phyloP scores from a whole-genome alignment of 2,888 invertebrate genomes.

The Drosophila subsilvestris region DNA sequence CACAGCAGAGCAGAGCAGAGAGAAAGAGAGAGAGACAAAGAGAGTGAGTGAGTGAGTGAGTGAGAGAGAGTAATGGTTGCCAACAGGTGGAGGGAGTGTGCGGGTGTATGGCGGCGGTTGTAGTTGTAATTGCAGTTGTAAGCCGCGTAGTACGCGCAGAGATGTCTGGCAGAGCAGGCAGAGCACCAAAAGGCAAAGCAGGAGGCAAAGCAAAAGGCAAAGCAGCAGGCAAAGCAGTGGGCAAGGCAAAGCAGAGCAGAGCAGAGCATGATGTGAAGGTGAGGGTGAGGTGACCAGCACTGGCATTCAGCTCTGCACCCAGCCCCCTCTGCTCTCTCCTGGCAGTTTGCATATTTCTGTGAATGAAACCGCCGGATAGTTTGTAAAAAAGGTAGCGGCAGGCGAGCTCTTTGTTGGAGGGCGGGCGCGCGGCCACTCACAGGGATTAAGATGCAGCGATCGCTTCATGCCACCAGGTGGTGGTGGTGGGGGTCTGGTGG shows the following conservation, averaged over 20 bases:
- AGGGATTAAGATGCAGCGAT: constrained; percentile 23
- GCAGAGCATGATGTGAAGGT: not conserved
- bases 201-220: not conserved
- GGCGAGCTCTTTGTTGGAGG: constrained; percentile 38
- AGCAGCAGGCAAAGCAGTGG: not conserved
- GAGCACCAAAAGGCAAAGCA: not conserved
- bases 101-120: constrained; percentile 30
- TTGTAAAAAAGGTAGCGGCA: constrained; percentile 9
- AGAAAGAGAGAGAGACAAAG: not conserved
- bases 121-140: constrained; percentile 69
- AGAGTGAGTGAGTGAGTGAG: not conserved
- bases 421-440: constrained; percentile 16
- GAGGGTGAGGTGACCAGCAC: not conserved
- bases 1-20: no score
- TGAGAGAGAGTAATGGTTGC: not conserved
- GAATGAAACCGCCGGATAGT: constrained; percentile 54
- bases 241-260: not conserved
- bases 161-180: constrained; percentile 2
- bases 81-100: constrained; percentile 50
- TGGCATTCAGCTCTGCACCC: constrained; percentile 24
- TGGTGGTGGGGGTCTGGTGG: not conserved
- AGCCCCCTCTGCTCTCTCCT: not conserved
- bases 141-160: constrained; percentile 66
- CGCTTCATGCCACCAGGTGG: constrained; percentile 11
- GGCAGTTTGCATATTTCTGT: constrained; percentile 39